These are phyloP conservation scores for Trichacis sp. DNA, from an alignment of 2,888 invertebrate genomes.

Conservation along the genomic window DNA sequence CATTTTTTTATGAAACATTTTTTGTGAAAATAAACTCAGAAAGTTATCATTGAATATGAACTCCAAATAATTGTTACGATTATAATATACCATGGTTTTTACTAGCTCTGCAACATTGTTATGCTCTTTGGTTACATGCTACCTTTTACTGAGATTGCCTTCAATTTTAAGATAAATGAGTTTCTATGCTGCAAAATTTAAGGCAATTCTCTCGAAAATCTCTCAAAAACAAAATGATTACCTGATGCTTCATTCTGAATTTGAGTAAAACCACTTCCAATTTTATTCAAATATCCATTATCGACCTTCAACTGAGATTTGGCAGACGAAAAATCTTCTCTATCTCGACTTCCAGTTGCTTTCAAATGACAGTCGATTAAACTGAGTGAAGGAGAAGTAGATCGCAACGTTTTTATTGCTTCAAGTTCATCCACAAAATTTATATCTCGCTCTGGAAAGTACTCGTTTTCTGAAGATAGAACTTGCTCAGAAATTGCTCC, in stretches of 20 bases:
- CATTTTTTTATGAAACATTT: no score
- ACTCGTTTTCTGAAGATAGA: conserved; percentile 47
- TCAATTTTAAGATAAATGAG: no score
- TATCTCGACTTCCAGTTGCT: conserved; percentile 13
- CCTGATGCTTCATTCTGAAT: not conserved
- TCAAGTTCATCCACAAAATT: conserved; percentile 63
- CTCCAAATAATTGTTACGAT: no score
- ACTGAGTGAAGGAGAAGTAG: conserved; percentile 65
- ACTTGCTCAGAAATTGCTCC: conserved; percentile 50
- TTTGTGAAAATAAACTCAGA: no score
- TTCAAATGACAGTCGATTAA: conserved; percentile 52
- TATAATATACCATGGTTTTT: no score
- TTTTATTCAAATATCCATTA: not conserved
- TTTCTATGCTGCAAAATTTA: conserved; percentile 69
- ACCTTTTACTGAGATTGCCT: no score
- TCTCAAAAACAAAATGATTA: not conserved
- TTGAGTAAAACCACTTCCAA: not conserved
- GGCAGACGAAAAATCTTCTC: not conserved
- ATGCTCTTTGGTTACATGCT: no score
- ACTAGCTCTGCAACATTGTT: no score
- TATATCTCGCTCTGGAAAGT: conserved; percentile 66
- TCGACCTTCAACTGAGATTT: not conserved
- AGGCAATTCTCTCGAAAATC: no score
- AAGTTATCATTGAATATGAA: no score
- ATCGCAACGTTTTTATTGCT: conserved; percentile 66